Evolutionary conservation across 2,888 invertebrate species (phyloP), one percentile per base, ranked within the genome.

Genomic region (Neoaliturus tenellus): DNA sequence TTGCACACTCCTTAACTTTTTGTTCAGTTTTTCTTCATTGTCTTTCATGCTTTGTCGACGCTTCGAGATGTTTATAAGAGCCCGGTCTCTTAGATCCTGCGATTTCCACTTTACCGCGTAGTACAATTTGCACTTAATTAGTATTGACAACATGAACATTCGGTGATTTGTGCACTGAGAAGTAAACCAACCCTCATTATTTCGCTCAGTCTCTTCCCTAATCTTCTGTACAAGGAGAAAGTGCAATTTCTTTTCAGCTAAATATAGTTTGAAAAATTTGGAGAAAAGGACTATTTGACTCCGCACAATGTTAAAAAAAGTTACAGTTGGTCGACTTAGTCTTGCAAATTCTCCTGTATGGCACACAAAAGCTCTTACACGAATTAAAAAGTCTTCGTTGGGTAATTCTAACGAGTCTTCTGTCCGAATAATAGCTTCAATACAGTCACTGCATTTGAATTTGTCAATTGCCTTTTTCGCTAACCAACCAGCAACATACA

Each of bases 71-170:
- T 55, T 55, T 20, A 73, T 35, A 44, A 73, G 12, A 41, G 73
- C 73, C 31, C 39, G 20, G 23, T 73, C 73, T 73, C 73, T 73
- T 39, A 73, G 73, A 44, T 73, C 44, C 20, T 73, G 73, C n/a
- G 73, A 73, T 35, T 25, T 33, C 73, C 73, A 73, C 44, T 73
- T 73, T 14, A 73, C 31, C 14, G 73, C 44, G 39, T 73, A 73
- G 73, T 41, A 73, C 25, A 73, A 17, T 73, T 73, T 73, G 39
- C 25, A 41, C 73, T 73, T 73, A 6, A 73, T 39, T 23, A 73
- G n/a, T 20, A 20, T 39, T 44, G 39, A 39, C 33, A 73, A n/a
- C 73, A 73, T 39, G 39, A 73, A 73, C n/a, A 41, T 28, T 20
- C 17, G 17, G 25, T 73, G 73, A 39, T 73, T 35, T 39, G 23